phyloP scores from a whole-genome alignment of 2,113 vertebrate genomes.

The Plestiodon gilberti region DNA sequence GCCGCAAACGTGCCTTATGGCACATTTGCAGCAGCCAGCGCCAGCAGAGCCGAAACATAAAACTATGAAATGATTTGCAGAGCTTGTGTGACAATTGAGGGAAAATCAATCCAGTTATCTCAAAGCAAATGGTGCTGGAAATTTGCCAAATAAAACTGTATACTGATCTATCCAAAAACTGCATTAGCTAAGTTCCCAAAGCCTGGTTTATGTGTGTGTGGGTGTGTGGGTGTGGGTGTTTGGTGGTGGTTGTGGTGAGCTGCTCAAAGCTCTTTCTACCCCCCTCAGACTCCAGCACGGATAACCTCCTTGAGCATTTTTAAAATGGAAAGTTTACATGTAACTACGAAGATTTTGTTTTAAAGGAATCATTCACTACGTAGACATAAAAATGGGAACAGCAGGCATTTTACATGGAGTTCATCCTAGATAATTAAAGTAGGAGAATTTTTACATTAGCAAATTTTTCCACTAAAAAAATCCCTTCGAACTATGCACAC shows the following conservation, averaged over 20 bases:
- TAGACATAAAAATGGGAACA: neutral
- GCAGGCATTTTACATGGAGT: neutral
- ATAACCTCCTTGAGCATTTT: neutral
- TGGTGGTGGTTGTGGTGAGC: neutral
- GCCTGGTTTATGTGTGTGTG: no score
- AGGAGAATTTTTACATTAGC: slow-evolving; percentile 36
- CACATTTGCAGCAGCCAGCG: no score
- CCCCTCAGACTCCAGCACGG: neutral
- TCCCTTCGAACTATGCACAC: slow-evolving; percentile 29
- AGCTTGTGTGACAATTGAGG: neutral
- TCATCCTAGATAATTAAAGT: slow-evolving; percentile 41
- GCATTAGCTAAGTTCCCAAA: neutral
- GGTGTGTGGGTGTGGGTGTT: no score
- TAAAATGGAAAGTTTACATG: neutral
- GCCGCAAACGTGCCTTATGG: no score
- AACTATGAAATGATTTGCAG: neutral
- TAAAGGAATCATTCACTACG: neutral
- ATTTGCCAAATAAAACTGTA: neutral
- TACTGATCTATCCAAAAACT: neutral
- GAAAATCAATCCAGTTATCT: neutral
- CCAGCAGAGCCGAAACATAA: no score
- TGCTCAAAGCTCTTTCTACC: neutral
- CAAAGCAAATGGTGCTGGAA: no score
- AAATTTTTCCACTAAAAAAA: slow-evolving; percentile 54
- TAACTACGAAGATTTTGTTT: neutral